Base-by-base conservation (phyloP, 2,797 vertebrate genomes). In the Anguilla pacifica region DNA sequence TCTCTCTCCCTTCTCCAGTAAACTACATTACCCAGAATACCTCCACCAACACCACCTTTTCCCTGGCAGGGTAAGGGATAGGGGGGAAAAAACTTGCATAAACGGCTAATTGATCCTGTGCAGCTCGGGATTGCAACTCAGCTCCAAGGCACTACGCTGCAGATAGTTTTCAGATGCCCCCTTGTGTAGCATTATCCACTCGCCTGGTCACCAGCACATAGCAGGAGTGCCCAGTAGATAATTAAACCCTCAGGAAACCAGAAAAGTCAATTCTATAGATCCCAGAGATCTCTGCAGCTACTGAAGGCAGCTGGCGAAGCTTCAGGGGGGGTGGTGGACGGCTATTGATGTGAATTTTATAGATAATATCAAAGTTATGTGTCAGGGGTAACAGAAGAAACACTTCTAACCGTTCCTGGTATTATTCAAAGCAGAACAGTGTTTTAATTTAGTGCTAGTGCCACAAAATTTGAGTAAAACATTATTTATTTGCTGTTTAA, bases 181-280 rank as follows among this genome's bases (percentile, higher is more conserved):
- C 70, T 74, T 31, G 70, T 74, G 31, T 15, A 35, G 70, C n/a
- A 28, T 13, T 31, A 31, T 89, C 31, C n/a, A 88, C 86, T 91
- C 83, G 88, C 85, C 91, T 93, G 93, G 93, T 95, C 92, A 94
- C 86, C 89, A 91, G 92, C 92, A 89, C 92, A 91, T 88, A 91
- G 91, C 91, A 35, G 90, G 90, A 90, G 91, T 92, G 72, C 92
- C 93, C 91, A 90, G 91, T 88, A 90, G 93, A 95, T 95, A 95
- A 96, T 95, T 94, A 95, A 95, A 95, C 92, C 94, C 92, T 89
- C 81, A 89, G 93, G 94, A 94, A 94, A 88, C 88, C 92, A 31
- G 83, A 57, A 74, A 74, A 74, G 31, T 35, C 2, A 35, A 74
- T 74, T 31, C 28, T 35, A 74, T 19, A 35, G 70, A 13, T 35